Evolutionary conservation across 2,113 vertebrate species (phyloP).

Genomic region (Bos indicus): DNA sequence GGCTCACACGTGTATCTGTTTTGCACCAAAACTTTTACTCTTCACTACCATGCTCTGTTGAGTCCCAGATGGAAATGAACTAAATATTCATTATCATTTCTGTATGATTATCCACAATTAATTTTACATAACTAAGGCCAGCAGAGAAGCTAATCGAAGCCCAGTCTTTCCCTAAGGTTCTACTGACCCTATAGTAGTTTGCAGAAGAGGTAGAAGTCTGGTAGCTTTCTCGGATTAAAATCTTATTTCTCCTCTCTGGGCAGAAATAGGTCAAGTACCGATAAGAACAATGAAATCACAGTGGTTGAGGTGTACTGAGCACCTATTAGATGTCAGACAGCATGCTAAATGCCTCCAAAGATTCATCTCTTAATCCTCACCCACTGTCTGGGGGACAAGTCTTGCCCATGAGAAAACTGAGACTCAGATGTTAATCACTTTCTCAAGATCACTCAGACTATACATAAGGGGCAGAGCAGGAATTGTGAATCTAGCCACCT

Average conservation of each 20-base stretch:
- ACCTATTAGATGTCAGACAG: background rate
- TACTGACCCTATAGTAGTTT: background rate
- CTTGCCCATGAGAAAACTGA: background rate
- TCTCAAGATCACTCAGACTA: background rate
- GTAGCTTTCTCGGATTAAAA: background rate
- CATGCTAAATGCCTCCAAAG: background rate
- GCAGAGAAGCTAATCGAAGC: conserved; percentile 16
- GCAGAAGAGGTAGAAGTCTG: background rate
- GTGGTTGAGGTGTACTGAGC: background rate
- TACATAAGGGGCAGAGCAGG: background rate
- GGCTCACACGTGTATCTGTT: background rate
- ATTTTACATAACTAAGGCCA: background rate
- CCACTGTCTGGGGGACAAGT: background rate
- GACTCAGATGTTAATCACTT: background rate
- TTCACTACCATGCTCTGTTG: background rate
- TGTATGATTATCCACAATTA: conserved; percentile 1
- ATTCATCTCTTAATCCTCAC: background rate
- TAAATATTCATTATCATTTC: conserved; percentile 21
- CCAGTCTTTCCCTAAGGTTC: background rate
- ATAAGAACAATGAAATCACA: background rate
- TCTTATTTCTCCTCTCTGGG: background rate
- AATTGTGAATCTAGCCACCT: background rate
- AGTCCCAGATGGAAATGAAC: background rate
- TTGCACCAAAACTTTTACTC: background rate
- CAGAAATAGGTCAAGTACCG: background rate